Evolutionary conservation across 2,113 vertebrate genomes (phyloP), one percentile per base, ranked within the genome.

Genomic region (Sakesphorus luctuosus): DNA sequence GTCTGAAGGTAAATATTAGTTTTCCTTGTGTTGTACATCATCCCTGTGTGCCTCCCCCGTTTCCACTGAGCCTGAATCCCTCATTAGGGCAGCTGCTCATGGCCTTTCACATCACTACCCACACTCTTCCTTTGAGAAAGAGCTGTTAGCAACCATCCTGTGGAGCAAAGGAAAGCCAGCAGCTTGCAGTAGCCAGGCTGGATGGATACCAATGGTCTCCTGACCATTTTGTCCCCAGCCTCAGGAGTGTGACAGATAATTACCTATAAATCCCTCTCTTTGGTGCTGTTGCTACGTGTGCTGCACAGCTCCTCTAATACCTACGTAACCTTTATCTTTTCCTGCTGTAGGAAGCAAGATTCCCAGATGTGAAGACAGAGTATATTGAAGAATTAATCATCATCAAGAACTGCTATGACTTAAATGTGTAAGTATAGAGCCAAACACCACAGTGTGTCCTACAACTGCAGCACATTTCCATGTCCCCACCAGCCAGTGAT

Each of bases 371-470:
- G 93, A 97, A 95, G 84, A 96, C 95, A 87, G 98, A 98, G 16
- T 98, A 98, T 91, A 94, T 98, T 86, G 97, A 98, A 76, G 98
- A 98, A 95, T 87, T 98, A 59, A 98, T 98, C 96, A 97, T 91
- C 84, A 84, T 97, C 88, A 98, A 98, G 95, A 98, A 98, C 94
- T 98, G 97, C 61, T 98, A 96, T 88, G 98, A 98, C 92, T 98
- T 98, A 97, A 98, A 98, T 96, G 97, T 98, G 98, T 98, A 96
- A 98, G 98, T 98, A 91, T 5, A 68, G 43, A 36, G 56, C 29
- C 31, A 24, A 59, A 65, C 49, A 25, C 35, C 43, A 23, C 9
- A 11, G 52, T 63, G 44, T 72, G 26, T 47, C 44, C 4, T 5
- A 28, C 25, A 71, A 1, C 63, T 90, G 75, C 73, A 81, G 55